A percentile compares a stretch with the other conserved stretches of the same genome.
phyloP scores from a whole-genome alignment of 1,140 invertebrate genomes.

The Piezodorus guildinii region DNA sequence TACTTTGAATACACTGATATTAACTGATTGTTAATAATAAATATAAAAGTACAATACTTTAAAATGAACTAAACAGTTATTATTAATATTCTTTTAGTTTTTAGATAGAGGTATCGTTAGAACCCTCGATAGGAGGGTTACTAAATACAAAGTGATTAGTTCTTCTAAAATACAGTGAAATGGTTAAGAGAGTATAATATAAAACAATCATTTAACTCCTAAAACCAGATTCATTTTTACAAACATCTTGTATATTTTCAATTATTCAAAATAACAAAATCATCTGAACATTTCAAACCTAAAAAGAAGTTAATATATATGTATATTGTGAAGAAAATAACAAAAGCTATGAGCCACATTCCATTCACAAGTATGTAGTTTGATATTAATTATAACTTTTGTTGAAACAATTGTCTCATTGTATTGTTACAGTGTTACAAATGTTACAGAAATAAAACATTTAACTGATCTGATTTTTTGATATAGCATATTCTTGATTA shows the following conservation, averaged over 20 bases:
- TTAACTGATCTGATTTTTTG: too few species aligned
- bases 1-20: conserved; percentile 14
- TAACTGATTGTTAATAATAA: conserved; percentile 13
- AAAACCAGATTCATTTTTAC: background rate
- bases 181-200: too few species aligned
- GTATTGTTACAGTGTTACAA: too few species aligned
- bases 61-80: conserved; percentile 10
- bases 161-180: background rate
- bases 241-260: background rate
- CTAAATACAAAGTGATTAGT: conserved; percentile 2
- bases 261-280: background rate
- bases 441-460: too few species aligned
- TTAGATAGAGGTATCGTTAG: background rate
- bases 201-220: too few species aligned
- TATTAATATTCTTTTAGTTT: background rate
- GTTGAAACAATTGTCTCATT: too few species aligned
- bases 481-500: too few species aligned
- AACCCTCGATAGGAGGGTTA: background rate
- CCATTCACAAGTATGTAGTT: too few species aligned
- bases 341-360: too few species aligned
- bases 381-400: too few species aligned
- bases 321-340: background rate
- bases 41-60: conserved; percentile 13
- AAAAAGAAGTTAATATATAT: background rate
- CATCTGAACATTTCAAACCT: background rate